Base-by-base conservation (phyloP, 2,113 vertebrate genomes). In the Polyodon spathula region DNA sequence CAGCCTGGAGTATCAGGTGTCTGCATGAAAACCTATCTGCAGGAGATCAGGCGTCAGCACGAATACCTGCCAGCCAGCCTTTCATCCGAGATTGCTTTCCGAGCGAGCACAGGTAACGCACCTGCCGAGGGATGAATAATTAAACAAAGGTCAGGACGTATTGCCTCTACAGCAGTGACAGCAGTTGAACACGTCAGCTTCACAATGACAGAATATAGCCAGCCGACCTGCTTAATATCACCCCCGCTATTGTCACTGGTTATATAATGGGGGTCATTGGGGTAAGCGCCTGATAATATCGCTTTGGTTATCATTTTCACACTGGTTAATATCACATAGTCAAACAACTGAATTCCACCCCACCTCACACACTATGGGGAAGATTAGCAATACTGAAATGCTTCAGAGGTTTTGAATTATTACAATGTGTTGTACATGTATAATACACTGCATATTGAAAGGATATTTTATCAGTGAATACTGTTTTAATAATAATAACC, bases 111-210 rank as follows among this genome's bases (percentile, higher is more conserved):
- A 59, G 64, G 68, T 71, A 63, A 76, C 71, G 51, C 72, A 77
- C 72, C 75, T 77, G 72, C 65, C 63, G 37, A 56, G 58, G 60
- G 59, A 67, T 77, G 39, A 76, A 76, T 76, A 66, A 72, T 74
- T 66, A 59, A 77, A 71, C n/a, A 55, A 44, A 44, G 58, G 8
- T 39, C 56, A 16, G 63, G 61, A 63, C 57, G 42, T 56, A 58
- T 70, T 66, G 66, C 67, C 65, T 68, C 66, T 53, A 66, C 58
- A 64, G 65, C 54, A 66, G 53, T 54, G 50, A 37, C 43, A 64
- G 43, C 50, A 59, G 11, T 37, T 56, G 54, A 9, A 27, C 68
- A 70, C 52, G 58, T 70, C 63, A 65, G n/a, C n/a, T n/a, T n/a
- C 62, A 14, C 40, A 44, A 48, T 14, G 11, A 14, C n/a, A 12